Base-by-base conservation (phyloP, 1,140 invertebrate species). In the Atta colombica region DNA sequence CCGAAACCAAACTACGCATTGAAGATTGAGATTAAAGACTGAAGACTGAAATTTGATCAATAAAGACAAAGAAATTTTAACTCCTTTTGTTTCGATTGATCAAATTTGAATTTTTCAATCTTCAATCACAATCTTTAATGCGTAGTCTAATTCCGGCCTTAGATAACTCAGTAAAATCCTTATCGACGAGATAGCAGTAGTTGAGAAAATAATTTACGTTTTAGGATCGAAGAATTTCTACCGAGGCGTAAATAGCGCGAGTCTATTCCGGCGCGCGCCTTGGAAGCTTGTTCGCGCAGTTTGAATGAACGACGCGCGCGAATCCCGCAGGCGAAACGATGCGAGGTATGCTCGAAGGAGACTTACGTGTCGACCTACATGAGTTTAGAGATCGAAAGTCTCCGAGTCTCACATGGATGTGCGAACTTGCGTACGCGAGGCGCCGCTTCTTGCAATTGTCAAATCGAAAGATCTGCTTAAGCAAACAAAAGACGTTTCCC, bases 231-330 rank as follows among this genome's bases (percentile, higher is more conserved):
- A 58, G 31, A 25, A n/a, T n/a, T 16, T 49, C 14, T 28, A n/a
- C 35, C 2, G 10, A 7, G 35, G 21, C 2, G 28, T 31, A 81
- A 71, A 71, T 60, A n/a, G 53, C n/a, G 18, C 35, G 65, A 58
- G 39, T 71, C 51, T 69, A 81, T 71, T 71, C 5, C 39, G 35
- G 21, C 53, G 5, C 31, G 31, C 49, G n/a, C 8, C 31, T 58
- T 2, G 61, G 16, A n/a, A 51, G 25, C 51, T 14, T 2, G 31
- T n/a, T 16, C 74, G 10, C 49, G 63, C 31, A n/a, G 12, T 35
- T 71, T 45, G 65, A 69, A 81, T 45, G 16, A 31, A 7, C 7
- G n/a, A 55, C 31, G 63, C 77, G 65, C 51, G 66, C 78, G 63
- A 80, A 66, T 45, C 63, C 2, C 49, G 16, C 63, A 14, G n/a